Evolutionary conservation across 1,140 invertebrate species (phyloP), one percentile per base, ranked within the genome.

Genomic region (Drosophila kikkawai): DNA sequence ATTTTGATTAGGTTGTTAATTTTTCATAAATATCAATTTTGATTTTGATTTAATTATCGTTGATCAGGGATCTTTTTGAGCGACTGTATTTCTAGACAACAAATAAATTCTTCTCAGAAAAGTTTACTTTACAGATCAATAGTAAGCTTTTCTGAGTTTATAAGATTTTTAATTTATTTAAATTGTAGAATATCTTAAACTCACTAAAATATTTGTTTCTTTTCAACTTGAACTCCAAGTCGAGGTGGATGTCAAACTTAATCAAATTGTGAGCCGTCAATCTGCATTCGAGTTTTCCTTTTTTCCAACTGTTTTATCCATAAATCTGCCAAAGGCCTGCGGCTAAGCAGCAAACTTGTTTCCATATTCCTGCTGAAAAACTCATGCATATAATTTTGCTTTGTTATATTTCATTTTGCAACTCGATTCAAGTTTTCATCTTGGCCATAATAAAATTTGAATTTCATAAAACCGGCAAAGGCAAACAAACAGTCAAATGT

Each of bases 401-500:
- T 67, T 79, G 57, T 70, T 59, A 50, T 67, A 75, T 70, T 85
- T 85, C 56, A 70, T 74, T 48, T 34, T 64, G 58, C 39, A 79
- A 68, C 75, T 75, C 64, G 69, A 75, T 70, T 75, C 60, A 63
- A 75, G 75, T 76, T 84, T 80, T 79, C 50, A 68, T 68, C 56
- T 55, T 68, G 37, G 32, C 65, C 55, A 29, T 45, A 79, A 79
- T 79, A 60, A 90, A 90, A 84, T 90, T 87, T 84, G 74, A 83
- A 79, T 84, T 75, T 84, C 50, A 88, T 79, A 70, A 70, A 59
- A 64, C 55, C 42, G 41, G 55, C 29, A 65, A 58, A 59, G 65
- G 48, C 36, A 19, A 56, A 42, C 41, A 70, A 69, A 61, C 41
- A 67, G 47, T 55, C 66, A 70, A 79, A 68, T 83, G 44, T 73